A percentile compares a stretch with the other conserved stretches of the same genome.
Evolutionary conservation across 2,888 invertebrate species (phyloP).

Genomic region (Caenorhabditis japonica): DNA sequence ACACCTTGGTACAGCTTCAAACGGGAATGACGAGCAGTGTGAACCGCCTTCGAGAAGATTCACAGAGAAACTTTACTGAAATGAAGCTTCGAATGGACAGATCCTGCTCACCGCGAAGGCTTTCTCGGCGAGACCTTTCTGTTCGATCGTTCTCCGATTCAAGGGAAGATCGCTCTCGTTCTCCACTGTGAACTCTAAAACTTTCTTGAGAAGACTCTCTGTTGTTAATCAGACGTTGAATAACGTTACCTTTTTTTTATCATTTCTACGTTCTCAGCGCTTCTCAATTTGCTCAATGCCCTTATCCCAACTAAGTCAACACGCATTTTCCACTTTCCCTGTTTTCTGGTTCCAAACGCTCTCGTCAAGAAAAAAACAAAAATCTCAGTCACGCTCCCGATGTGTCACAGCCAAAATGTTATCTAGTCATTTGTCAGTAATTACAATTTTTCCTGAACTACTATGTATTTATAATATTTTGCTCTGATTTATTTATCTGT

Average conservation of each 20-base stretch:
- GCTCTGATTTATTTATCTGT: too few relatives aligned
- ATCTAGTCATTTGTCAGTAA: conserved; percentile 25
- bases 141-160: too few relatives aligned
- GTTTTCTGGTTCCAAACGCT: conserved; percentile 9
- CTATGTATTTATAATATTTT: too few relatives aligned
- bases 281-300: conserved; percentile 31
- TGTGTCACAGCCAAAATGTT: conserved; percentile 10
- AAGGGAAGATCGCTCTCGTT: background rate
- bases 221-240: conserved; percentile 43
- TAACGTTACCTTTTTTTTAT: conserved; percentile 16
- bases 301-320: conserved; percentile 18
- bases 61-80: conserved; percentile 22
- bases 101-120: conserved; percentile 9
- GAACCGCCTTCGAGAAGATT: conserved; percentile 57
- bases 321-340: conserved; percentile 2
- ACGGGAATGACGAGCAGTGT: conserved; percentile 74
- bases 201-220: conserved; percentile 30
- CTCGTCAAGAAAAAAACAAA: conserved; percentile 9
- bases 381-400: conserved; percentile 47
- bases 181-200: conserved; percentile 5
- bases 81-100: conserved; percentile 23
- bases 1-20: conserved; percentile 75
- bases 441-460: background rate
- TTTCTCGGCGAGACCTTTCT: background rate
- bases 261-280: conserved; percentile 21